Conservation (phyloP, 2,113 vertebrate genomes). For the Scartelaos histophorus region DNA sequence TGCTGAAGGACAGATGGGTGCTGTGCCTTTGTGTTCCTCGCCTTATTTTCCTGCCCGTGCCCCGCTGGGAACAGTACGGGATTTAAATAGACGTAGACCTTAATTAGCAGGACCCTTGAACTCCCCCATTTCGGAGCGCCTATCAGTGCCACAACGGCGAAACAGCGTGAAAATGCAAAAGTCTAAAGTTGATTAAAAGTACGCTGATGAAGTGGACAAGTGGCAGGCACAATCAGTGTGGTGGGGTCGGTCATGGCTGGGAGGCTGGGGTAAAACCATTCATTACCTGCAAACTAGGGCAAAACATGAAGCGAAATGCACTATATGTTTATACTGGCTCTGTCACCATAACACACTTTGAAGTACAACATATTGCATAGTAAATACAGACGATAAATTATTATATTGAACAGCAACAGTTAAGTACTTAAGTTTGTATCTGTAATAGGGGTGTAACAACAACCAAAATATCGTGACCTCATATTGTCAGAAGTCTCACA, state of each 20-base stretch:
- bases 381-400: too few relatives aligned
- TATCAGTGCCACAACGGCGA: slow-evolving; percentile 53
- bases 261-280: slow-evolving; percentile 12
- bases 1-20: slow-evolving; percentile 73
- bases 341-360: too few relatives aligned
- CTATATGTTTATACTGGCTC: background rate
- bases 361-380: too few relatives aligned
- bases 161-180: slow-evolving; percentile 49
- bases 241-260: slow-evolving; percentile 3
- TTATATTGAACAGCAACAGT: too few relatives aligned
- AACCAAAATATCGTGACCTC: too few relatives aligned
- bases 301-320: background rate
- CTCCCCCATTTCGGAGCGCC: slow-evolving; percentile 56
- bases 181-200: slow-evolving; percentile 59
- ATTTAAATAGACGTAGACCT: slow-evolving; percentile 78
- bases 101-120: slow-evolving; percentile 79
- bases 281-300: background rate
- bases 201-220: slow-evolving; percentile 52
- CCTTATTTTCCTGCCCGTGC: slow-evolving; percentile 59
- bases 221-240: slow-evolving; percentile 37
- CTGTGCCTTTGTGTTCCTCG: slow-evolving; percentile 61
- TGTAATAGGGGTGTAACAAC: too few relatives aligned
- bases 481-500: too few relatives aligned
- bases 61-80: slow-evolving; percentile 58
- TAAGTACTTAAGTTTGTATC: too few relatives aligned